Conservation (phyloP, 2,888 invertebrate species). For the Teleiodes luculella region DNA sequence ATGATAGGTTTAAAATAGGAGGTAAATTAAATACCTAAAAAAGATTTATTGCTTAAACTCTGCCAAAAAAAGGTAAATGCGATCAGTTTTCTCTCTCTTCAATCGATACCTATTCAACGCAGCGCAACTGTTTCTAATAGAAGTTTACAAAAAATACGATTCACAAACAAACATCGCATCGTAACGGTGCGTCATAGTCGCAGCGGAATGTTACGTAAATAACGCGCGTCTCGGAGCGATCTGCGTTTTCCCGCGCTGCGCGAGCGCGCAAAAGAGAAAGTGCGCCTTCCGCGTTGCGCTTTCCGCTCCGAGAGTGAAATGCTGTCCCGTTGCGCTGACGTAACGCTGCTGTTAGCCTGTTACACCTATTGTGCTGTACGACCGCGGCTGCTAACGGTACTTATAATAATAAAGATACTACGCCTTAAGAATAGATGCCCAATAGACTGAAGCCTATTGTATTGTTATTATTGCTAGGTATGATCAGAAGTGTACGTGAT, state of each 20-base stretch:
- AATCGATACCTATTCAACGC: too few relatives aligned
- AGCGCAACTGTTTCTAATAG: too few relatives aligned
- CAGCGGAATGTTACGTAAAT: conserved; percentile 24
- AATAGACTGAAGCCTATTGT: too few relatives aligned
- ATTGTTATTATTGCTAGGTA: not conserved
- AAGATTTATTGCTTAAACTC: too few relatives aligned
- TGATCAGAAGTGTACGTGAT: too few relatives aligned
- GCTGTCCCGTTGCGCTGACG: conserved; percentile 74
- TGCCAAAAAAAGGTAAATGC: too few relatives aligned
- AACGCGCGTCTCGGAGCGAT: conserved; percentile 31
- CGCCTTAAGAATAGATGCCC: too few relatives aligned
- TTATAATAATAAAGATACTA: conserved; percentile 3
- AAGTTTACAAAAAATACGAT: too few relatives aligned
- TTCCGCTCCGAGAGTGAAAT: conserved; percentile 76
- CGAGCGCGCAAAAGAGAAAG: conserved; percentile 71
- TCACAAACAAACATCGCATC: not conserved
- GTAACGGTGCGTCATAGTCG: conserved; percentile 11
- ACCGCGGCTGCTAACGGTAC: conserved; percentile 6
- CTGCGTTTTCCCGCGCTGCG: conserved; percentile 41
- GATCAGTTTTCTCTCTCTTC: too few relatives aligned
- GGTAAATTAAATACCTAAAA: too few relatives aligned
- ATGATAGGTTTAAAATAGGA: too few relatives aligned
- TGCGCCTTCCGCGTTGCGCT: conserved; percentile 74
- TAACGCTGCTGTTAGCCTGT: too few relatives aligned
- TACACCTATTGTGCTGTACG: conserved; percentile 18